These are phyloP conservation scores for Oopsacas minuta DNA, from an alignment of 37 sponge, comb jelly and placozoan genomes.

Conservation along the genomic window DNA sequence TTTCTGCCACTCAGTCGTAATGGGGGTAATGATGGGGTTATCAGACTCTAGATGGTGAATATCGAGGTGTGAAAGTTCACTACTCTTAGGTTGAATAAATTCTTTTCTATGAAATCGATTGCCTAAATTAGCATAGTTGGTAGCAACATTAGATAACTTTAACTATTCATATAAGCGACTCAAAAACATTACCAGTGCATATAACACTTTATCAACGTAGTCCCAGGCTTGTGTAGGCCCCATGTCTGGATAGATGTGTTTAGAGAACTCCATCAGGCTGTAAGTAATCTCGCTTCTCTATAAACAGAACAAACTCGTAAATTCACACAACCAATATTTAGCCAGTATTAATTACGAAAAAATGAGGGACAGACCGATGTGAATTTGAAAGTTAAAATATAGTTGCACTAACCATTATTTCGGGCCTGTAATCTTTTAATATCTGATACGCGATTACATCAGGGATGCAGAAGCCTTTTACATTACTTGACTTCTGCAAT, in stretches of 20 bases:
- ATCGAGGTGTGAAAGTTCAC: background rate
- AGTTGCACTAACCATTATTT: background rate
- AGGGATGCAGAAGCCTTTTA: background rate
- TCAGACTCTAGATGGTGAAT: background rate
- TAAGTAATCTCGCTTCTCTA: background rate
- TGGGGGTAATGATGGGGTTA: background rate
- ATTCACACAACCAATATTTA: background rate
- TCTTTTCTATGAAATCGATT: background rate
- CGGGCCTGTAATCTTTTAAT: background rate
- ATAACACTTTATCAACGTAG: conserved; percentile 13
- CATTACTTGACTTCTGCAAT: conserved; percentile 1
- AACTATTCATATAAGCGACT: background rate
- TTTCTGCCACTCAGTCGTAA: conserved; percentile 19
- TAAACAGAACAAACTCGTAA: background rate
- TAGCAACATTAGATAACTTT: background rate
- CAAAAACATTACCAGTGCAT: background rate
- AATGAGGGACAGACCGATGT: background rate
- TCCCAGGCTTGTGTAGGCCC: background rate
- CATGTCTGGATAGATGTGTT: background rate
- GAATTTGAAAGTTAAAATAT: background rate
- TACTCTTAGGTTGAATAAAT: background rate
- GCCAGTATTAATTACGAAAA: background rate
- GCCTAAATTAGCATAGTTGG: conserved; percentile 10
- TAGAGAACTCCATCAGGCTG: background rate
- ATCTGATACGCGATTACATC: background rate